Conservation (phyloP, 2,113 vertebrate genomes). For the Cochlearius cochlearius region DNA sequence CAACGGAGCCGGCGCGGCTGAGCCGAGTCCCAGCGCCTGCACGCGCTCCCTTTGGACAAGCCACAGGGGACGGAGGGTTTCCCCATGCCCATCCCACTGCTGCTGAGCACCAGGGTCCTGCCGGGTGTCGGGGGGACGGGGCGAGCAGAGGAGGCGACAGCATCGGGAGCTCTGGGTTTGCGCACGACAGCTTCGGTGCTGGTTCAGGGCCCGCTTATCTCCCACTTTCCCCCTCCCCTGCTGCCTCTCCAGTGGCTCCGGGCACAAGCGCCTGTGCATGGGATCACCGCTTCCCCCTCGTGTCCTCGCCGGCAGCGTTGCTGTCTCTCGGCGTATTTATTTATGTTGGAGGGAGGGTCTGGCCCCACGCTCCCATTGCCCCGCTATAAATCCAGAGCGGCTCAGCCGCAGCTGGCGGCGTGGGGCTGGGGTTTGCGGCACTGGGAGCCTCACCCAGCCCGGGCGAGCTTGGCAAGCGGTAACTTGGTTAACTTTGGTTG, state of each 20-base stretch:
- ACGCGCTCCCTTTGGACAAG: rapidly evolving
- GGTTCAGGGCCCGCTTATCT: no score
- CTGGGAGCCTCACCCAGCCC: background rate
- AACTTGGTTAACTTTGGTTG: rapidly evolving
- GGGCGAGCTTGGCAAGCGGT: rapidly evolving
- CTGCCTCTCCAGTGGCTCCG: background rate
- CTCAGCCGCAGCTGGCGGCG: background rate
- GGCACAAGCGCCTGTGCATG: background rate
- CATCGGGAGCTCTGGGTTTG: background rate
- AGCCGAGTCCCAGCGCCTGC: rapidly evolving
- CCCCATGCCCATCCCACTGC: rapidly evolving
- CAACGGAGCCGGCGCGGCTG: background rate
- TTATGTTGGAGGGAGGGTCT: background rate
- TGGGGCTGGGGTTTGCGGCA: background rate
- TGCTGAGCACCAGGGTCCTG: background rate
- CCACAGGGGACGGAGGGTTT: rapidly evolving
- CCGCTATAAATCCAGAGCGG: background rate
- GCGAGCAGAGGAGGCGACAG: background rate
- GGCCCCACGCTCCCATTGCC: background rate
- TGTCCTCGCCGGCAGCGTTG: rapidly evolving
- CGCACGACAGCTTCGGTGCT: background rate
- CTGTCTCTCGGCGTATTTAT: rapidly evolving
- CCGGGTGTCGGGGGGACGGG: rapidly evolving
- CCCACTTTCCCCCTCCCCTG: background rate
- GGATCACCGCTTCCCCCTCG: background rate